A percentile compares a stretch with the other conserved stretches of the same genome.
phyloP scores from a whole-genome alignment of 2,113 vertebrate genomes.

The Tetrax tetrax region DNA sequence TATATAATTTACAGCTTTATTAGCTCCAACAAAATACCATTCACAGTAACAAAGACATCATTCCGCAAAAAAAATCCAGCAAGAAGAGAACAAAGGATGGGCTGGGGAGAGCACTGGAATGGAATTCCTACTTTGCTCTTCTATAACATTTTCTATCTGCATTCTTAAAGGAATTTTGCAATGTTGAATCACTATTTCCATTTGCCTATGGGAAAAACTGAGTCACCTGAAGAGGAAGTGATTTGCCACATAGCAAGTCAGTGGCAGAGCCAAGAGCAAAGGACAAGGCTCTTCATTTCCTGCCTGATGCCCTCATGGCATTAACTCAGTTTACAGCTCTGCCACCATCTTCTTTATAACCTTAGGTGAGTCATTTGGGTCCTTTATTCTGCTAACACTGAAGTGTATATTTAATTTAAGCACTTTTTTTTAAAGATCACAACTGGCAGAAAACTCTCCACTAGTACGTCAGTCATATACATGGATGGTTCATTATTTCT shows the following conservation, averaged over 20 bases:
- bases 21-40: not conserved
- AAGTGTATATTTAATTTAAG: not conserved
- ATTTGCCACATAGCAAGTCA: not conserved
- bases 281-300: slow-evolving; percentile 2
- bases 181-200: slow-evolving; percentile 14
- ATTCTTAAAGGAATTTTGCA: slow-evolving; percentile 5
- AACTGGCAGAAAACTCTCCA: not conserved
- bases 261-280: slow-evolving; percentile 20
- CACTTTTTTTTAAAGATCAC: not conserved
- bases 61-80: not conserved
- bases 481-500: not conserved
- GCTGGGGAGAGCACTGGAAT: not conserved
- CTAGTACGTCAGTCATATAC: not conserved
- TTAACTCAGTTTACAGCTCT: not conserved
- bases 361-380: not conserved
- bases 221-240: slow-evolving; percentile 52
- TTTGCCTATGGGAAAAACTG: slow-evolving; percentile 22
- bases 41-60: not conserved
- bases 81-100: not conserved
- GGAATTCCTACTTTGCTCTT: not conserved
- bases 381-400: not conserved
- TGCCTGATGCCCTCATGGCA: not conserved
- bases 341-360: not conserved
- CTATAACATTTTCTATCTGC: not conserved
- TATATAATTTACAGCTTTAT: not conserved